Percentiles rank a stretch among this genome's conserved stretches.
Evolutionary conservation across 2,113 vertebrate species (phyloP).

Genomic region (Crotalus horridus): DNA sequence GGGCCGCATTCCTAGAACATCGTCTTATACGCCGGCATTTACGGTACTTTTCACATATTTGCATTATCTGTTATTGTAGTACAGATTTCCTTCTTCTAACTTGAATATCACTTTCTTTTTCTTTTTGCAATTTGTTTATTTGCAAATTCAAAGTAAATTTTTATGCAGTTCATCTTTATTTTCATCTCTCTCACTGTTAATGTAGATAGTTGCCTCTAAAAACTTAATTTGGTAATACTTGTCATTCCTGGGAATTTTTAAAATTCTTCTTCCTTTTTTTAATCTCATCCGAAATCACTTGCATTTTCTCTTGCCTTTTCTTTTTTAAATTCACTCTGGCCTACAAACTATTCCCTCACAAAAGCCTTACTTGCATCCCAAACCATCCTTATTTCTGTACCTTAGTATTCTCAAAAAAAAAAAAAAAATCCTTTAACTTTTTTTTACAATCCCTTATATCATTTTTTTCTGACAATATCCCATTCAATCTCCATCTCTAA

Average conservation of each 20-base stretch:
- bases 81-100: not conserved
- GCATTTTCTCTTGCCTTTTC: not conserved
- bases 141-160: not conserved
- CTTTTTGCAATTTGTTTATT: not conserved
- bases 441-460: not conserved
- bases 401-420: not conserved
- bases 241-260: not conserved
- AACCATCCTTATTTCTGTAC: not conserved
- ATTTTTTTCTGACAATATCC: not conserved
- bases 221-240: not conserved
- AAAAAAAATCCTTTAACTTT: not conserved
- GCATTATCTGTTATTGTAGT: not conserved
- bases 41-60: not conserved
- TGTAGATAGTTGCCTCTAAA: not conserved
- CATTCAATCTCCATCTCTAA: not conserved
- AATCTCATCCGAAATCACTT: not conserved
- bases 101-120: not conserved
- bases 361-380: not conserved
- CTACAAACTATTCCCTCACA: not conserved
- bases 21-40: too few relatives aligned
- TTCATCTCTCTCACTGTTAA: not conserved
- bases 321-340: not conserved
- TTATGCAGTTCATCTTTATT: not conserved
- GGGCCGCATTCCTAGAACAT: too few relatives aligned
- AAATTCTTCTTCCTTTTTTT: not conserved